Conservation (phyloP, 2,888 invertebrate genomes). For the Cephalotes varians region DNA sequence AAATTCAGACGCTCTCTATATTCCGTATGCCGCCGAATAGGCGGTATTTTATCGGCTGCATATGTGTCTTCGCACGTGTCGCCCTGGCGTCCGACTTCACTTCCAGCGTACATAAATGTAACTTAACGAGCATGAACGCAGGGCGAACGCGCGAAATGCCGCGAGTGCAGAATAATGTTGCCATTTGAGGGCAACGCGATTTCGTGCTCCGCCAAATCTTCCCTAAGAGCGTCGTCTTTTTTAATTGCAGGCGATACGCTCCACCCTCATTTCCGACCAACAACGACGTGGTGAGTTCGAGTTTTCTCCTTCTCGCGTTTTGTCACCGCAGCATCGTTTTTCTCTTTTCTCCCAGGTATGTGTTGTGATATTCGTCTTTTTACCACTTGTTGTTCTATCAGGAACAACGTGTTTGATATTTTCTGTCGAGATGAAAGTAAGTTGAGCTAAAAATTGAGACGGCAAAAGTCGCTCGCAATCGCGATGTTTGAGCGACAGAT, state of each 20-base stretch:
- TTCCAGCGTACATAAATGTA: neutral
- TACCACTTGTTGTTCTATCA: neutral
- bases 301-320: conserved; percentile 13
- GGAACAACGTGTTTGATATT: neutral
- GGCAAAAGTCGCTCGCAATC: neutral
- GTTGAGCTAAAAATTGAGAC: neutral
- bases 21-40: neutral
- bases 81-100: neutral
- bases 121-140: conserved; percentile 29
- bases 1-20: conserved; percentile 17
- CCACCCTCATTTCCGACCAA: conserved; percentile 41
- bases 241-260: conserved; percentile 57
- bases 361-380: neutral
- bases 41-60: conserved; percentile 12
- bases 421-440: neutral
- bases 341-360: neutral
- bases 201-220: conserved; percentile 4
- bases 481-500: neutral
- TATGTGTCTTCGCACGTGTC: conserved; percentile 17
- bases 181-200: conserved; percentile 5
- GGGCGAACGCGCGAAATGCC: conserved; percentile 6
- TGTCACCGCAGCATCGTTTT: neutral
- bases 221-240: conserved; percentile 34
- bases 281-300: conserved; percentile 61
- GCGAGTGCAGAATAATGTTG: neutral